A percentile compares a stretch with the other conserved stretches of the same genome.
These are phyloP conservation scores for Atta texana DNA, from an alignment of 1,140 invertebrate species.

Conservation along the genomic window DNA sequence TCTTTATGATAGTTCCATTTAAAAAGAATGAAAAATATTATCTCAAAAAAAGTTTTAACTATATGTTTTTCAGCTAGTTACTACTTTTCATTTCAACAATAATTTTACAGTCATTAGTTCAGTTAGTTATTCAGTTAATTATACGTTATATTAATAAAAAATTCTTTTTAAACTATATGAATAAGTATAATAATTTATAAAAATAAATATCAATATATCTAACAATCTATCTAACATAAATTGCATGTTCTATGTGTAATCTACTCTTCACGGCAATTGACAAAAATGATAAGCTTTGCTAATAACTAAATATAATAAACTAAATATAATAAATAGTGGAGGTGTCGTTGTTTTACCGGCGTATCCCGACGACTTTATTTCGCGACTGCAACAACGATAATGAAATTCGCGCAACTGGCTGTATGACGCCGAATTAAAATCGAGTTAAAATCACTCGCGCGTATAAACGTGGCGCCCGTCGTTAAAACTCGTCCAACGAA, in stretches of 20 bases:
- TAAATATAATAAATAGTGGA: neutral
- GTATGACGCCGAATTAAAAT: conserved; percentile 61
- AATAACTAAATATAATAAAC: neutral
- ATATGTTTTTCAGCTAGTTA: neutral
- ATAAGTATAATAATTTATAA: neutral
- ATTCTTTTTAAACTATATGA: neutral
- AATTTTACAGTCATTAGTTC: neutral
- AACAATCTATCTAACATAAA: neutral
- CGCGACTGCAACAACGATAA: conserved; percentile 50
- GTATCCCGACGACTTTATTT: conserved; percentile 21
- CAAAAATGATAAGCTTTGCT: conserved; percentile 4
- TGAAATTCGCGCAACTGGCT: conserved; percentile 55
- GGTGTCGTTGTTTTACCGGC: conserved; percentile 4
- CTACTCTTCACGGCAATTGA: neutral
- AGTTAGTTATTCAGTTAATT: neutral
- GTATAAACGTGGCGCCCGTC: conserved; percentile 29
- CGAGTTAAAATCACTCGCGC: conserved; percentile 69
- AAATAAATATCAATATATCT: neutral
- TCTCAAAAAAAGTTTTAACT: neutral
- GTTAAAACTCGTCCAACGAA: conserved; percentile 59
- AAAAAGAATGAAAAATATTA: neutral
- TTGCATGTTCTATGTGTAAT: neutral
- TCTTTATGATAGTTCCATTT: neutral
- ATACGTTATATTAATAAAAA: neutral
- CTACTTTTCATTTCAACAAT: neutral